Base-by-base conservation (phyloP, 2,113 vertebrate genomes). In the Microcebus tavaratra region DNA sequence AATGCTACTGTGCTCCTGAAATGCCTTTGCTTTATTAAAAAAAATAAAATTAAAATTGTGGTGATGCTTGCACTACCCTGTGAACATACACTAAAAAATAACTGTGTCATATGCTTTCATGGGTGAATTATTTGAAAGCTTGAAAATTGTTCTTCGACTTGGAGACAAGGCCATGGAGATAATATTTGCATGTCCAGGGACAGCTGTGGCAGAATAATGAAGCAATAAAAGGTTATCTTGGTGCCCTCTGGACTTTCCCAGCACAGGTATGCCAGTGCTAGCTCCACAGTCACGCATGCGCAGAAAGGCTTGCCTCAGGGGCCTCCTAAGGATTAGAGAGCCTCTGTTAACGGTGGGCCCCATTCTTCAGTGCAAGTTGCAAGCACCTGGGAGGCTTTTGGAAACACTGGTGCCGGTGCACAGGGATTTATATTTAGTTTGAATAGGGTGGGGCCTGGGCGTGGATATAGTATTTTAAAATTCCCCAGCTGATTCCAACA, bases 101-200 rank as follows among this genome's bases (percentile, higher is more conserved):
- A 85, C 0, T 61, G 25, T 63, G 34, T 84, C 63, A 21, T 31
- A 42, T 4, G 31, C 36, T 70, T 93, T 36, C 13, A 86, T 70
- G 48, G 27, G 5, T 81, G 25, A 65, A 31, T 81, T 84, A 92
- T 84, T 39, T 36, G 70, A 88, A 94, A 90, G 81, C n/a, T 82
- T 7, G 5, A 82, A 95, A 57, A 18, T 6, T 80, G 63, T 85
- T 27, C 91, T 83, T 90, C 63, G 63, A 34, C 70, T 65, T 81
- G 65, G 13, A 87, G 34, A 65, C 55, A 72, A 89, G 34, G 68
- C 45, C 75, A 86, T 2, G 8, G 34, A 78, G 10, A 53, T 72
- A 55, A 21, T 65, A 94, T 72, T 68, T 59, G n/a, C 45, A 53
- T 1, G 23, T 36, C 65, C 20, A 78, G 59, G 14, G 13, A 67